Base-by-base conservation (phyloP, 2,888 invertebrate genomes). In the Eupeodes luniger region DNA sequence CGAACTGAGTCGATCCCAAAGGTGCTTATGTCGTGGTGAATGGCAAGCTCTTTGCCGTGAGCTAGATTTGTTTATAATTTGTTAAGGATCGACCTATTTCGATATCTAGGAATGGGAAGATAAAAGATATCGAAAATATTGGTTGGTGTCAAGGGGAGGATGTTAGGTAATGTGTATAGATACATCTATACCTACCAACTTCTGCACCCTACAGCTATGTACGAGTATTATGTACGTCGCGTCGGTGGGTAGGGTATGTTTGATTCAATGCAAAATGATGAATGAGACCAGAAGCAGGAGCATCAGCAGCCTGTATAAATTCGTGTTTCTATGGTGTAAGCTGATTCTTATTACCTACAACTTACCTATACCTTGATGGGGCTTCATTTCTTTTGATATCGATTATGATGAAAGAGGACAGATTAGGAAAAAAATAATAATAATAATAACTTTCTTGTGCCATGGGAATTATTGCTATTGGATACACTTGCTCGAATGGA, bases 31-130 rank as follows among this genome's bases (percentile, higher is more conserved):
- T 16, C 19, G 3, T 27, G 55, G 59, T 34, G 36, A n/a, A 12
- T 51, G 62, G 61, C 59, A 57, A 81, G 64, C 76, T 66, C 66
- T 70, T 67, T 78, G 80, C 86, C 85, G 75, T 62, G 67, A 74
- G 89, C 84, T 85, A 80, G 87, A 89, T 89, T 89, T 89, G 89
- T 89, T 85, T 82, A 89, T 85, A 89, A 89, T 89, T 89, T 85
- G 89, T 80, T 85, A 64, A 84, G 81, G 87, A 88, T 87, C 84
- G 81, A 87, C 87, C 81, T 79, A 84, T 75, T 81, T 77, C 72
- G 84, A 79, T 88, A 82, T 11, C 12, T 11, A 19, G 80, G 53
- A 10, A 14, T 57, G 34, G 81, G 49, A 80, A 67, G 61, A 67
- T 67, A 66, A 34, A 59, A 62, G 83, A 83, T 80, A 87, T 76